Evolutionary conservation across 2,888 invertebrate genomes (phyloP).

Genomic region (Orthosia gothica): DNA sequence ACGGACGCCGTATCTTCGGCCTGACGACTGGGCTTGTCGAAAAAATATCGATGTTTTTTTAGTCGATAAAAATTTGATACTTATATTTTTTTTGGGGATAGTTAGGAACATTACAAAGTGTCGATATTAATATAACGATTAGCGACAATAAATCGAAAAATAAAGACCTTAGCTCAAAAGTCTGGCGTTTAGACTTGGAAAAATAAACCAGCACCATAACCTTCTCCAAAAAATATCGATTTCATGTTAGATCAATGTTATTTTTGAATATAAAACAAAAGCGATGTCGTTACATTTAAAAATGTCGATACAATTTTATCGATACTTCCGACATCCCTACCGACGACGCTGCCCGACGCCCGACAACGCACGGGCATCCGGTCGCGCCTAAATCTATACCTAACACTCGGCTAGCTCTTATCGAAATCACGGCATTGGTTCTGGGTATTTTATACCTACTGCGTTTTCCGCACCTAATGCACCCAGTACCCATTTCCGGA

Average conservation of each 20-base stretch:
- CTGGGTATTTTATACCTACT: neutral
- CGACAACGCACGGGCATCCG: conserved; percentile 77
- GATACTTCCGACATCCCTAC: neutral
- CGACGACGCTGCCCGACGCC: conserved; percentile 26
- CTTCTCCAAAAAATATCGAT: neutral
- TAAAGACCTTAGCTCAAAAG: neutral
- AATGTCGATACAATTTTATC: neutral
- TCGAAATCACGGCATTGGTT: conserved; percentile 13
- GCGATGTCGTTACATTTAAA: neutral
- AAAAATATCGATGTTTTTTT: conserved; percentile 1
- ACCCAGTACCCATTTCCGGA: neutral
- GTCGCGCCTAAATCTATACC: conserved; percentile 77
- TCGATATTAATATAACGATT: neutral
- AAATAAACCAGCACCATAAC: neutral
- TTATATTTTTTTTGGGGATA: neutral
- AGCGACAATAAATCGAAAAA: neutral
- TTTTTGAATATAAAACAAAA: too few species aligned
- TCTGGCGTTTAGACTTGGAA: neutral
- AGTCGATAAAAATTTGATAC: neutral
- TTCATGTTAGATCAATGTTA: too few species aligned
- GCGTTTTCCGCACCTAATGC: neutral
- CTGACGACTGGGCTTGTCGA: conserved; percentile 6
- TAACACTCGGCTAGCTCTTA: conserved; percentile 30
- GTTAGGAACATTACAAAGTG: neutral
- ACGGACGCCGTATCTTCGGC: conserved; percentile 49